These are phyloP conservation scores for Kradibia gibbosae DNA, from an alignment of 1,140 invertebrate species.

Conservation along the genomic window DNA sequence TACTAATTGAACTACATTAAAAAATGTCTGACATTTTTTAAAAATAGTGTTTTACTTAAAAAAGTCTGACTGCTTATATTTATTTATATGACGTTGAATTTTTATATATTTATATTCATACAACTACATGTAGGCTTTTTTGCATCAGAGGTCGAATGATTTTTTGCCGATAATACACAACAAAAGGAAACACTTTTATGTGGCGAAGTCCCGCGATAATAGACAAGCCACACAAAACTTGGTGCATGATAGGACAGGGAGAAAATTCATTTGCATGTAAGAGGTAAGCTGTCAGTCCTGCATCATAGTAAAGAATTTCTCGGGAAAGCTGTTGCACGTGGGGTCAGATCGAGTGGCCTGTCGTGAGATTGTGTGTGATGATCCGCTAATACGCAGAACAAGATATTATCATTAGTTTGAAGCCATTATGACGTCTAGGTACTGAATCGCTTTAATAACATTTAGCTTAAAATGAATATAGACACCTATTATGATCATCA, in stretches of 20 bases:
- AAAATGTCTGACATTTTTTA: too few species aligned
- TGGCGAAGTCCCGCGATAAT: too few species aligned
- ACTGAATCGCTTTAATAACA: conserved; percentile 49
- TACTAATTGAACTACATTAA: too few species aligned
- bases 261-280: conserved; percentile 3
- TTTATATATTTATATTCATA: too few species aligned
- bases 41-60: too few species aligned
- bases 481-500: conserved; percentile 47
- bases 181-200: too few species aligned
- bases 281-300: neutral
- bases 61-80: too few species aligned
- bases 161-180: too few species aligned
- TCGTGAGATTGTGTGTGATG: neutral
- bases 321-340: neutral
- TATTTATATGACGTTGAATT: too few species aligned
- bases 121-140: too few species aligned
- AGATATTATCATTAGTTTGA: conserved; percentile 46
- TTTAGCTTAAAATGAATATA: conserved; percentile 1
- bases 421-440: conserved; percentile 42
- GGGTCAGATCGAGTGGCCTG: neutral
- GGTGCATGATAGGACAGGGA: neutral
- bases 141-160: too few species aligned
- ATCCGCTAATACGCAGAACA: conserved; percentile 39
- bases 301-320: conserved; percentile 21
- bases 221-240: too few species aligned